These are phyloP conservation scores for Anastrepha ludens DNA, from an alignment of 1,140 invertebrate species.

Conservation along the genomic window DNA sequence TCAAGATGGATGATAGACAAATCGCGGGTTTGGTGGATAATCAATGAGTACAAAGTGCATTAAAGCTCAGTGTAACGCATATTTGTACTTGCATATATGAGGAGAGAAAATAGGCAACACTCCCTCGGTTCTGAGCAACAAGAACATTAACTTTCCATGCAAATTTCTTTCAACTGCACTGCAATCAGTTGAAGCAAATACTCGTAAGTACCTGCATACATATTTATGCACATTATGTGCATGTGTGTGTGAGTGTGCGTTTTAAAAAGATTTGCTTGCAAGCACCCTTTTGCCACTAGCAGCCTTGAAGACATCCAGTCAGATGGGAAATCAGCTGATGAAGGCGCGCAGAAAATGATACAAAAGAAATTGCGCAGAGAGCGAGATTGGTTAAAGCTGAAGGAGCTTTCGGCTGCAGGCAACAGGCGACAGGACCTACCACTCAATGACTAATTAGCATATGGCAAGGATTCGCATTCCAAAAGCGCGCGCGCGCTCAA, in stretches of 20 bases:
- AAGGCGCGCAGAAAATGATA: not conserved
- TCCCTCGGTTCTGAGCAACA: too few relatives aligned
- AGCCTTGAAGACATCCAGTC: not conserved
- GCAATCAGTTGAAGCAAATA: too few relatives aligned
- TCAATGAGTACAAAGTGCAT: too few relatives aligned
- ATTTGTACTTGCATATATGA: too few relatives aligned
- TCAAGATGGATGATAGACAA: too few relatives aligned
- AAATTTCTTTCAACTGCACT: too few relatives aligned
- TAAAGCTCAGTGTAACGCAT: too few relatives aligned
- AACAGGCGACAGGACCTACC: not conserved
- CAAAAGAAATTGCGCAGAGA: not conserved
- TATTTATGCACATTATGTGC: too few relatives aligned
- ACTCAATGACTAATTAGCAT: slow-evolving; percentile 22
- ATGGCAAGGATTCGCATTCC: slow-evolving; percentile 40
- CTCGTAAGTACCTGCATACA: too few relatives aligned
- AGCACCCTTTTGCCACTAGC: not conserved
- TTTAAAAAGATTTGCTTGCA: not conserved
- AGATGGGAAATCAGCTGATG: slow-evolving; percentile 9
- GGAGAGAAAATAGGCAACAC: too few relatives aligned
- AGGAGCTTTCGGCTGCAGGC: slow-evolving; percentile 1
- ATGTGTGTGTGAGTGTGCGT: not conserved
- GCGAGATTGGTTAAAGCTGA: not conserved
- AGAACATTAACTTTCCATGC: too few relatives aligned
- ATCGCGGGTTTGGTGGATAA: too few relatives aligned
- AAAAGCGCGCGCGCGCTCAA: slow-evolving; percentile 38